Percentiles rank a stretch among this genome's conserved stretches.
These are phyloP conservation scores for Lagorchestes hirsutus DNA, from an alignment of 2,797 vertebrate genomes.

Conservation along the genomic window DNA sequence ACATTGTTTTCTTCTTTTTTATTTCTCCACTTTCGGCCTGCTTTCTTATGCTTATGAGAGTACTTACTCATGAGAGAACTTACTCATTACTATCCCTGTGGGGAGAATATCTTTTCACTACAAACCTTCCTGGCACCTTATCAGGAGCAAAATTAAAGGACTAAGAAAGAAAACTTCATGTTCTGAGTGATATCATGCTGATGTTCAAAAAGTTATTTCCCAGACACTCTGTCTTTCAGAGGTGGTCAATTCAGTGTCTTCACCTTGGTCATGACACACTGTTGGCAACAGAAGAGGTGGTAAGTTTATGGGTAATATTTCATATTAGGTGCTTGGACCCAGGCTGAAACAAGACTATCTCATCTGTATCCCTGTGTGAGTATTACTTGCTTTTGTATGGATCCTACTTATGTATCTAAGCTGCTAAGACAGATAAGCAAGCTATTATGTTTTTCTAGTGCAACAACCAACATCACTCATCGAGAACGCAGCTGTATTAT, in stretches of 20 bases:
- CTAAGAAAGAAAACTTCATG: not conserved
- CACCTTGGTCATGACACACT: not conserved
- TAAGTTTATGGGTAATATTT: not conserved
- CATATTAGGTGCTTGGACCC: not conserved
- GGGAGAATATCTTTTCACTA: not conserved
- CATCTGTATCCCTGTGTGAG: not conserved
- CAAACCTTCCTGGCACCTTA: not conserved
- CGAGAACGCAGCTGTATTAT: not conserved
- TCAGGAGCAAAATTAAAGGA: not conserved
- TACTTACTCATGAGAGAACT: not conserved
- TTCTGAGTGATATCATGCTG: not conserved
- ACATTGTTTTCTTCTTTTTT: no score
- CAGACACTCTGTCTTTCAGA: not conserved
- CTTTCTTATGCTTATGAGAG: not conserved
- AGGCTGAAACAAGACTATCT: not conserved
- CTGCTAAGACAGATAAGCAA: not conserved
- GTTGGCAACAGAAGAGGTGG: not conserved
- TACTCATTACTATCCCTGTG: not conserved
- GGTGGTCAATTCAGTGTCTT: not conserved
- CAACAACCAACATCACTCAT: not conserved
- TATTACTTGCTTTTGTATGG: not conserved
- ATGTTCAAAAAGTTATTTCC: not conserved
- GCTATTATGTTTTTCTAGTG: not conserved
- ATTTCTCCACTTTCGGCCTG: not conserved
- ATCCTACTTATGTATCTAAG: not conserved